Evolutionary conservation across 23 tunicate genomes (phyloP), one percentile per base, ranked within the genome.

Genomic region (Trididemnum nubilum): DNA sequence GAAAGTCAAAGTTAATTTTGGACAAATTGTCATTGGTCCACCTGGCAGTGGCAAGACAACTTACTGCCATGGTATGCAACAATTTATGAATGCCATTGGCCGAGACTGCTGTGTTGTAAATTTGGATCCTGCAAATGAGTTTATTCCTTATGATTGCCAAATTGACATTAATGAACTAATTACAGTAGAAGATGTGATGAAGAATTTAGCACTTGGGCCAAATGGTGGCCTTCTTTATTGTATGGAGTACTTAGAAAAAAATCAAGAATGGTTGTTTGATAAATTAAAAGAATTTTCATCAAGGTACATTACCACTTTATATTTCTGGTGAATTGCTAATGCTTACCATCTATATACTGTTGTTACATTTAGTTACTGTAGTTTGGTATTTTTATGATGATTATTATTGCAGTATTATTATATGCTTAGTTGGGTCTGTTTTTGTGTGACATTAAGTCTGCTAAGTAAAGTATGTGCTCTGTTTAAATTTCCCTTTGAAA

Each of bases 21-120:
- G 96, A 50, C 99, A 95, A 78, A 28, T 95, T 51, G 99, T 90
- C 1, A 89, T 95, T 79, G 99, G 99, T 22, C 99, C 99, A 7
- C 96, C 99, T 34, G 99, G 99, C 34, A 85, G 92, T 86, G 99
- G 99, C 0, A 95, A 95, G 66, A 89, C 96, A 0, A 89, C 96
- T 33, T 95, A 89, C 79, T 95, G 99, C 64, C 58, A 90, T 67
- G 95, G 95, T 2, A 83, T 95, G 96, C 99, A 95, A 34, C 99
- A 95, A 39, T 81, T 89, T 72, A 34, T 95, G 60, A 64, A 63
- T 21, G 96, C 95, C n/a, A 39, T 95, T 0, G 77, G 82, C 4
- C 65, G 99, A 25, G 86, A 95, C 36, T 78, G 85, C 74, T 95
- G 92, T 77, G 87, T 95, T 35, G 84, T 95, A 22, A 95, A 95